Percentiles rank a stretch among this genome's conserved stretches.
Evolutionary conservation across 2,888 invertebrate species (phyloP).

Genomic region (Apotomis turbidana): DNA sequence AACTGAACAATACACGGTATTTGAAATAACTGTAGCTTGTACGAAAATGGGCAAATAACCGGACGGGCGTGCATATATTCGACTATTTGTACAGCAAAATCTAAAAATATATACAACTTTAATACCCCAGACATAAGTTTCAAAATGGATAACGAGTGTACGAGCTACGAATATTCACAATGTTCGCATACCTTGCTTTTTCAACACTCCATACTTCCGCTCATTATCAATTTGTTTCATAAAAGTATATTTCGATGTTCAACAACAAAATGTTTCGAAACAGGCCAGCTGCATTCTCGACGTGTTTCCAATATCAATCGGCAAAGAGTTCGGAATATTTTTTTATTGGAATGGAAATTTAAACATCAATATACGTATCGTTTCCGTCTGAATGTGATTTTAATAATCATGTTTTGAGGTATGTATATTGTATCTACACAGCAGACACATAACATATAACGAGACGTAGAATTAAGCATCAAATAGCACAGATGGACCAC

Average conservation of each 20-base stretch:
- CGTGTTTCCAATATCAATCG: background rate
- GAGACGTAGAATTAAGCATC: too few relatives aligned
- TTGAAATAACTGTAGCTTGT: slow-evolving; percentile 16
- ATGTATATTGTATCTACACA: too few relatives aligned
- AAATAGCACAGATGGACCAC: too few relatives aligned
- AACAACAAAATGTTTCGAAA: slow-evolving; percentile 9
- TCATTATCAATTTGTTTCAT: slow-evolving; percentile 29
- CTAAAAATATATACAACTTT: slow-evolving; percentile 5
- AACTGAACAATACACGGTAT: slow-evolving; percentile 10
- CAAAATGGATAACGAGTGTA: slow-evolving; percentile 6
- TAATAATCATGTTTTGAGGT: too few relatives aligned
- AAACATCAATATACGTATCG: too few relatives aligned
- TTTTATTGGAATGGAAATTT: too few relatives aligned
- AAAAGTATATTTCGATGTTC: slow-evolving; percentile 10
- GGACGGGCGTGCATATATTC: slow-evolving; percentile 3
- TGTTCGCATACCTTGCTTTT: slow-evolving; percentile 33
- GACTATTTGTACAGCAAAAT: slow-evolving; percentile 6
- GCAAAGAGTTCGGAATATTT: too few relatives aligned
- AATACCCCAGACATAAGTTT: background rate
- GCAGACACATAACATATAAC: too few relatives aligned
- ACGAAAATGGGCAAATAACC: slow-evolving; percentile 13
- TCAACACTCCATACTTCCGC: slow-evolving; percentile 25
- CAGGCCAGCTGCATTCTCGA: background rate
- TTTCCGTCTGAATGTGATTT: too few relatives aligned
- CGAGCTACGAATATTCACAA: slow-evolving; percentile 31